phyloP scores from a whole-genome alignment of 2,797 vertebrate genomes.

The Cuculus canorus region DNA sequence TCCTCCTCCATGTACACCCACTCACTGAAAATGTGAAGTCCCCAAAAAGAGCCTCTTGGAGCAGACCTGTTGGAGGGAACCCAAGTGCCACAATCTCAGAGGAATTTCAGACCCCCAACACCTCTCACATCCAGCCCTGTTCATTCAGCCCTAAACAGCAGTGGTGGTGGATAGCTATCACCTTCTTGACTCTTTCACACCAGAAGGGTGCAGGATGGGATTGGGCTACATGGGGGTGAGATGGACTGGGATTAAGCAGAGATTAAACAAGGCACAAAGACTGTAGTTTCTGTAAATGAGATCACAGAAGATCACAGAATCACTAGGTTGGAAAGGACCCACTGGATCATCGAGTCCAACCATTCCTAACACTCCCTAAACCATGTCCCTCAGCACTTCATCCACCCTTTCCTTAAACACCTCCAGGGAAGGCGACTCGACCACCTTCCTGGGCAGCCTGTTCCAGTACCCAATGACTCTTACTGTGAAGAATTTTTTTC shows the following conservation, averaged over 20 bases:
- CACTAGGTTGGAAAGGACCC: no score
- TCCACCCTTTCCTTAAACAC: no score
- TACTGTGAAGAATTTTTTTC: no score
- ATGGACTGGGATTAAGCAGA: not conserved
- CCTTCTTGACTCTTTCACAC: not conserved
- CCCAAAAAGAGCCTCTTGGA: not conserved
- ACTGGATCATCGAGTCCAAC: no score
- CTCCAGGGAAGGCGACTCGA: no score
- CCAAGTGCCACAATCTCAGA: not conserved
- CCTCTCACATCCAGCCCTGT: not conserved
- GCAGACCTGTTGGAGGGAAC: not conserved
- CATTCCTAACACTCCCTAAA: no score
- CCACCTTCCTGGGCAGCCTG: no score
- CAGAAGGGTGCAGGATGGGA: not conserved
- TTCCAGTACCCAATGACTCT: no score
- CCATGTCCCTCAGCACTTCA: no score
- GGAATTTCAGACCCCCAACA: not conserved
- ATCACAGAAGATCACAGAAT: no score
- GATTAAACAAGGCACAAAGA: not conserved
- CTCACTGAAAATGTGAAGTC: not conserved
- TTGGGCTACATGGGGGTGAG: not conserved
- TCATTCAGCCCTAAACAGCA: not conserved
- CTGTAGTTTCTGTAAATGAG: no score
- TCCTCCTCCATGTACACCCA: not conserved
- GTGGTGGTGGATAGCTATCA: not conserved